Base-by-base conservation (phyloP, 2,113 vertebrate species). In the Chaetodon trifascialis region DNA sequence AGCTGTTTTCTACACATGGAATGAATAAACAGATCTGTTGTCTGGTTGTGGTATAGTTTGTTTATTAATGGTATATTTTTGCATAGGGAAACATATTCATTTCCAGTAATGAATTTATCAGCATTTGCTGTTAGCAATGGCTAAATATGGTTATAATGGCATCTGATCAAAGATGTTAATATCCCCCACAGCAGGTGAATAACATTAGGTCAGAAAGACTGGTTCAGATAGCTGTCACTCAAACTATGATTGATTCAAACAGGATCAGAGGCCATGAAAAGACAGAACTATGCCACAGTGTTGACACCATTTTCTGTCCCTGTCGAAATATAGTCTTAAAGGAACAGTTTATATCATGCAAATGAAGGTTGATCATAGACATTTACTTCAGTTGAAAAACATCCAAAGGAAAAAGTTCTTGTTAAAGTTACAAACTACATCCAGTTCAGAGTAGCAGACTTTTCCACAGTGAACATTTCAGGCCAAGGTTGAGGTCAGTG, bases 21-120 rank as follows among this genome's bases (percentile, higher is more conserved):
- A 73, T 34, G 9, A 76, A 79, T 25, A 82, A 54, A 63, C 12
- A 72, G 5, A 21, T 36, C 23, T 74, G 15, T 51, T 40, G 54
- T 34, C 70, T 86, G 93, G 91, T 96, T 94, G 88, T 96, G 96
- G 96, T 96, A 95, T 96, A 97, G 95, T 95, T 97, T 95, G 94
- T 98, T 98, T 97, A 97, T 97, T 97, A 91, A 97, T 95, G 95
- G 90, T 82, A 95, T 94, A 92, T 94, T 96, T 97, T 97, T 98
- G 96, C 96, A 97, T 97, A 97, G 96, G 96, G 95, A 96, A 94
- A 96, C 95, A 93, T 96, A 95, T 88, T 96, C 93, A 95, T 93
- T 95, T 96, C 95, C 96, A 94, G 95, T 95, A 96, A 95, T 94
- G 95, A 94, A 95, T 95, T 95, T 74, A 94, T 95, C 95, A 95